These are phyloP conservation scores for Amia ocellicauda DNA, from an alignment of 2,113 vertebrate species.

Conservation along the genomic window DNA sequence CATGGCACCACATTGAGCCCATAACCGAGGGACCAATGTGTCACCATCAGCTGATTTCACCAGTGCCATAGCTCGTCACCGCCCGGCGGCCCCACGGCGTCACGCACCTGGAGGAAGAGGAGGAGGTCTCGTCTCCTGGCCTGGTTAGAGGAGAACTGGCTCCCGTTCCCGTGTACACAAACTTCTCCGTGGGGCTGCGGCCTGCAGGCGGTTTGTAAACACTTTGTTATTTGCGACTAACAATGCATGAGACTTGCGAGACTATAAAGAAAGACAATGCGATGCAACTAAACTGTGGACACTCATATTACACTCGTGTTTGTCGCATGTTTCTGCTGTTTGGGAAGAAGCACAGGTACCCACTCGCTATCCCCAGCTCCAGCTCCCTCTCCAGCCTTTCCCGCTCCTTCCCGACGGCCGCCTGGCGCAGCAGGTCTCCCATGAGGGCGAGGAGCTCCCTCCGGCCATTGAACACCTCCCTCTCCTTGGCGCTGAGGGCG, in stretches of 20 bases:
- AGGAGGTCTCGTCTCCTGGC: background rate
- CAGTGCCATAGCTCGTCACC: too few relatives aligned
- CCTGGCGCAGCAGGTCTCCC: slow-evolving; percentile 52
- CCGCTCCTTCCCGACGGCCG: slow-evolving; percentile 35
- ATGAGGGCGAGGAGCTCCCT: slow-evolving; percentile 61
- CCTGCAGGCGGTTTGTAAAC: slow-evolving; percentile 21
- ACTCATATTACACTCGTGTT: too few relatives aligned
- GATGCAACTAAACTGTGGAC: too few relatives aligned
- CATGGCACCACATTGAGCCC: too few relatives aligned
- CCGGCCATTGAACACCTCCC: slow-evolving; percentile 52
- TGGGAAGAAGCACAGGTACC: too few relatives aligned
- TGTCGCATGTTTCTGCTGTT: too few relatives aligned
- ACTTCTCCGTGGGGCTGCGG: slow-evolving; percentile 30
- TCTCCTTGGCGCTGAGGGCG: slow-evolving; percentile 50
- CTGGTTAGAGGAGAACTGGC: slow-evolving; percentile 16
- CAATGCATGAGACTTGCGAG: background rate
- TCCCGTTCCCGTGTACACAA: slow-evolving; percentile 30
- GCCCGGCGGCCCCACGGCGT: too few relatives aligned
- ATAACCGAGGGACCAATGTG: too few relatives aligned
- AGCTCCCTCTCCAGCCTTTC: slow-evolving; percentile 36
- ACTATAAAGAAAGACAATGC: too few relatives aligned
- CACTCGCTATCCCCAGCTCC: slow-evolving; percentile 27
- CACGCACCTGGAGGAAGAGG: too few relatives aligned
- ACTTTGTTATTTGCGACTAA: background rate
- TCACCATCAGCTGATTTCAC: too few relatives aligned